Evolutionary conservation across 1,140 invertebrate genomes (phyloP).

Genomic region (Macrocentrus cingulum): DNA sequence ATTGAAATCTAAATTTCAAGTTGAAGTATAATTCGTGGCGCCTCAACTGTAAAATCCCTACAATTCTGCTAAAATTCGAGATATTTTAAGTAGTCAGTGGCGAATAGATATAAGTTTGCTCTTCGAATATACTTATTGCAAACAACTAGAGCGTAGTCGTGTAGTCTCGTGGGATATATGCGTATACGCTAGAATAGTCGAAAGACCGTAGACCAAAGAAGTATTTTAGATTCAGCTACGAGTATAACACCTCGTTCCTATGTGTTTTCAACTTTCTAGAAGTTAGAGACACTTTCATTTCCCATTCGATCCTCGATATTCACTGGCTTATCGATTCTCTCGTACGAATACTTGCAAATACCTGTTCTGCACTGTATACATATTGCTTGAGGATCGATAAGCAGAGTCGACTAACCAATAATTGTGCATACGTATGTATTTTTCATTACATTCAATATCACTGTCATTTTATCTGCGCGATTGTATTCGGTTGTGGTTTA

Average conservation of each 20-base stretch:
- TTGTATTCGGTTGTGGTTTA: no score
- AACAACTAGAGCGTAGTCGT: constrained; percentile 10
- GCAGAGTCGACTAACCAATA: no score
- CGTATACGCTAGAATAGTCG: background rate
- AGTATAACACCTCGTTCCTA: background rate
- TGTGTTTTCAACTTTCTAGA: background rate
- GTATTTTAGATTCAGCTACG: background rate
- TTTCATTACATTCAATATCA: no score
- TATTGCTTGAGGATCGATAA: no score
- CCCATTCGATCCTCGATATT: background rate
- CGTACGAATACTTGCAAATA: background rate
- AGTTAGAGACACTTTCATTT: background rate
- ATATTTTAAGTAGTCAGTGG: background rate
- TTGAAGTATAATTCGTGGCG: no score
- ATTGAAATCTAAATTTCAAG: no score
- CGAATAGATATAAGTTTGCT: background rate
- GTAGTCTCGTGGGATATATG: background rate
- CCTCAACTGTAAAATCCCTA: no score
- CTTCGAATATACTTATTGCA: constrained; percentile 9
- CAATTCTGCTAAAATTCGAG: background rate
- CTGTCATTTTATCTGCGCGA: no score
- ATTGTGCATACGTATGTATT: no score
- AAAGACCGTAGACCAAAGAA: background rate
- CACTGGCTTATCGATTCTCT: background rate
- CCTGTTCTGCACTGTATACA: background rate